phyloP scores from a whole-genome alignment of 2,113 vertebrate genomes.

The Pachypanchax playfairii region DNA sequence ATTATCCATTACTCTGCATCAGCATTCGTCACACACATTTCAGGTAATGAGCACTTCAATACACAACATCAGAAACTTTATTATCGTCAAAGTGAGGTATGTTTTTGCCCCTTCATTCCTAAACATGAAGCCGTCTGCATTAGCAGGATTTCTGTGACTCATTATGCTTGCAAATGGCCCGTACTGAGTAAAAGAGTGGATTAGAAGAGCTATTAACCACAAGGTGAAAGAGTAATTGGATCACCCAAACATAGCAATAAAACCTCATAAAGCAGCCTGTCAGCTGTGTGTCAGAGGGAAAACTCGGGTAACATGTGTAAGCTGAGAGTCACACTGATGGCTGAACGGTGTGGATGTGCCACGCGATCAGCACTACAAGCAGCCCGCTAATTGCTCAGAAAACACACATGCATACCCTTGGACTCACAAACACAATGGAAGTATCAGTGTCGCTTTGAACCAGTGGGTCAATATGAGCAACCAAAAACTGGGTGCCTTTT shows the following conservation, averaged over 20 bases:
- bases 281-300: conserved; percentile 56
- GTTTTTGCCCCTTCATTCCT: background rate
- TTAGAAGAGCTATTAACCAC: conserved; percentile 62
- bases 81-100: background rate
- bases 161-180: conserved; percentile 63
- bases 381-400: conserved; percentile 16
- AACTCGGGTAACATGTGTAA: conserved; percentile 65
- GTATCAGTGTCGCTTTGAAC: conserved; percentile 53
- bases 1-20: conserved; percentile 26
- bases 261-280: conserved; percentile 66
- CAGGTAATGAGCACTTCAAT: conserved; percentile 5
- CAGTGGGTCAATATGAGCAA: conserved; percentile 46
- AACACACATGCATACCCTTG: conserved; percentile 13
- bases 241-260: conserved; percentile 67
- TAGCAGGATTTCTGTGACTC: conserved; percentile 51
- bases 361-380: conserved; percentile 22
- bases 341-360: conserved; percentile 24
- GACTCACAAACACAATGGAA: conserved; percentile 22
- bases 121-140: conserved; percentile 24
- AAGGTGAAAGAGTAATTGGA: conserved; percentile 71
- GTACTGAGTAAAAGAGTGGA: conserved; percentile 41
- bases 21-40: conserved; percentile 31
- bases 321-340: conserved; percentile 45
- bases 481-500: conserved; percentile 42
- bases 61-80: background rate